Conservation (phyloP, 2,113 vertebrate genomes). For the Oophaga pumilio region DNA sequence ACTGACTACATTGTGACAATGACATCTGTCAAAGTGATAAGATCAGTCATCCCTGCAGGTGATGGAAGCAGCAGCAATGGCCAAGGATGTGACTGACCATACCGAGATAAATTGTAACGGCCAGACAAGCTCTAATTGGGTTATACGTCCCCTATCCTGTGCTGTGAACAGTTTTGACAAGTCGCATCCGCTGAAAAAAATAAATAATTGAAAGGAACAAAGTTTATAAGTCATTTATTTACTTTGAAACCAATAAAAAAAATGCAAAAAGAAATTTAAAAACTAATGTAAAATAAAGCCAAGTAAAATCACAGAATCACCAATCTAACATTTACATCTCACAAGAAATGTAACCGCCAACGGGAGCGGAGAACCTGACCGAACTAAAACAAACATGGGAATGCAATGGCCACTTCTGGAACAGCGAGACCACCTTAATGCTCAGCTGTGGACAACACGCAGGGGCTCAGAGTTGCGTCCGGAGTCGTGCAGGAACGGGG, state of each 20-base stretch:
- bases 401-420: background rate
- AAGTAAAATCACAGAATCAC: background rate
- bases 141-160: too few species aligned
- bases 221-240: too few species aligned
- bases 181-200: too few species aligned
- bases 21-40: too few species aligned
- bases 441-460: conserved; percentile 57
- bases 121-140: too few species aligned
- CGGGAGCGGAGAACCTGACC: background rate
- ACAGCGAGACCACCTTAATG: background rate
- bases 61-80: too few species aligned
- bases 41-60: too few species aligned
- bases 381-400: background rate
- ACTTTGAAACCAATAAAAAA: background rate
- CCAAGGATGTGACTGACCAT: too few species aligned
- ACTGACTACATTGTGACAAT: too few species aligned
- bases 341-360: background rate
- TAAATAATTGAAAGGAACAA: too few species aligned
- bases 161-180: too few species aligned
- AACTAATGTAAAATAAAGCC: background rate
- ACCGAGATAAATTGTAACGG: too few species aligned
- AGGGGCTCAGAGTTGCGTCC: conserved; percentile 68
- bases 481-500: conserved; percentile 70
- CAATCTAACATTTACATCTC: background rate
- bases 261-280: background rate